Evolutionary conservation across 2,797 vertebrate species (phyloP).

Genomic region (Sebastes trivittatus): DNA sequence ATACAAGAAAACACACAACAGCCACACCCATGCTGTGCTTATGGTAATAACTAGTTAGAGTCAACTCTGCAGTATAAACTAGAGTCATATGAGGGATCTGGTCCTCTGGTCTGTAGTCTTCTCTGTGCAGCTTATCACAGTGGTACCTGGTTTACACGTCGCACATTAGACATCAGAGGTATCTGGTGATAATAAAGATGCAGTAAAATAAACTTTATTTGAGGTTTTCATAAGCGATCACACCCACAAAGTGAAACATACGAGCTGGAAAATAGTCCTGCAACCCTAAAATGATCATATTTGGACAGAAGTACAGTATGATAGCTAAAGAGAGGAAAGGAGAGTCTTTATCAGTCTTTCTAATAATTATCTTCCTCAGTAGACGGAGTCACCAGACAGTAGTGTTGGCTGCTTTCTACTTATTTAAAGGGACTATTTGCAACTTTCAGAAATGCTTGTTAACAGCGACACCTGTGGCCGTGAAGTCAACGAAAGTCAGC

Average conservation of each 20-base stretch:
- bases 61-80: not conserved
- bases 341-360: not conserved
- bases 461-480: no score
- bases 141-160: not conserved
- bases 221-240: not conserved
- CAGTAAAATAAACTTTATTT: not conserved
- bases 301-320: not conserved
- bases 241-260: not conserved
- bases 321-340: not conserved
- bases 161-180: not conserved
- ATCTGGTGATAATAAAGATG: not conserved
- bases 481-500: no score
- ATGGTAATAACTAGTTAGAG: conserved; percentile 33
- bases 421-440: not conserved
- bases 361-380: not conserved
- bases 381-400: not conserved
- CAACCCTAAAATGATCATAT: not conserved
- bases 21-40: conserved; percentile 20
- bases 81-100: not conserved
- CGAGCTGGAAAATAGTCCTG: not conserved
- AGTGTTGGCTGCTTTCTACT: not conserved
- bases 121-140: not conserved
- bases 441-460: no score
- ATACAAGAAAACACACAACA: conserved; percentile 4
- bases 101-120: not conserved